Percentiles rank a stretch among this genome's conserved stretches.
Conservation (phyloP, 1,140 invertebrate species). For the Conus ventricosus region DNA sequence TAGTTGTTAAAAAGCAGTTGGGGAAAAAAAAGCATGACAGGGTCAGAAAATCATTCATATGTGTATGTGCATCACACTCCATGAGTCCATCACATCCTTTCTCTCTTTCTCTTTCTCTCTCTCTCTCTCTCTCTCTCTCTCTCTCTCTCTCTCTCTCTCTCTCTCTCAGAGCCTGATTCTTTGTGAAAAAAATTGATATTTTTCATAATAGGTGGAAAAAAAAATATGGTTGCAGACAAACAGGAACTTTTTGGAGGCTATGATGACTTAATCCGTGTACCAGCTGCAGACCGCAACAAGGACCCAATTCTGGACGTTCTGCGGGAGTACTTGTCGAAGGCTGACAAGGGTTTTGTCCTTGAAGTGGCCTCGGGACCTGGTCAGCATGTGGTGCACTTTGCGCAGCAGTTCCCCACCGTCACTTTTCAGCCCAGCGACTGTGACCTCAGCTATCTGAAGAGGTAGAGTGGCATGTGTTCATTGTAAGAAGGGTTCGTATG, state of each 20-base stretch:
- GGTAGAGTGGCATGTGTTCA: conserved; percentile 43
- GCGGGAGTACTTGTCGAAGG: conserved; percentile 75
- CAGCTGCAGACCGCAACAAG: conserved; percentile 86
- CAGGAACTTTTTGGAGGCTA: background rate
- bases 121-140: no score
- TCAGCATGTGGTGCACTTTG: conserved; percentile 75
- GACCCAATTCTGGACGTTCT: conserved; percentile 84
- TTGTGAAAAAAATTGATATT: no score
- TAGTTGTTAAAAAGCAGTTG: no score
- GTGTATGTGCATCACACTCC: no score
- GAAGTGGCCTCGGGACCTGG: conserved; percentile 89
- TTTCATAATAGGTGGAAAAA: no score
- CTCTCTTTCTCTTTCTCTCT: no score
- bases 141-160: no score
- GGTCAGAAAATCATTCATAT: no score
- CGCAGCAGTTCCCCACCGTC: conserved; percentile 80
- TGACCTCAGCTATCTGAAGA: conserved; percentile 82
- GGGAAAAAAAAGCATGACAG: no score
- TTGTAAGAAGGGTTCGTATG: no score
- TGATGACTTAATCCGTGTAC: conserved; percentile 35
- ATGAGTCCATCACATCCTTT: no score
- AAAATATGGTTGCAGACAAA: background rate
- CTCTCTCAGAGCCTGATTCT: no score
- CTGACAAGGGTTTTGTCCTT: conserved; percentile 21
- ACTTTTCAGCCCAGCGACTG: conserved; percentile 35